Evolutionary conservation across 2,888 invertebrate genomes (phyloP).

Genomic region (Acronicta leporina): DNA sequence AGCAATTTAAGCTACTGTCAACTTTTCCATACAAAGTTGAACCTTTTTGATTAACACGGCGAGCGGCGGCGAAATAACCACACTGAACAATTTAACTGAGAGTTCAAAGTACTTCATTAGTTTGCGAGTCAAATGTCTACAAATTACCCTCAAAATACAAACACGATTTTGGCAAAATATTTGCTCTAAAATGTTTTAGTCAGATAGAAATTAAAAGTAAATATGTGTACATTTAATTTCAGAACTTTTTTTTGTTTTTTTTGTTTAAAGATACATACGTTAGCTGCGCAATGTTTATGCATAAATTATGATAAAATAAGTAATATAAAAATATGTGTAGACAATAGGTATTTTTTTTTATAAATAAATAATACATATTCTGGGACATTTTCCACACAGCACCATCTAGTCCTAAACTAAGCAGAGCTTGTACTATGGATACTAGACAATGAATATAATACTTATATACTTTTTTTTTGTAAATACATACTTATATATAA

Average conservation of each 20-base stretch:
- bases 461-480: no score
- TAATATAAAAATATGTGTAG: no score
- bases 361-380: no score
- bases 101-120: constrained; percentile 33
- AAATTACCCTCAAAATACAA: constrained; percentile 7
- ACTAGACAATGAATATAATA: no score
- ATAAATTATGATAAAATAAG: no score
- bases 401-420: no score
- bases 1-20: constrained; percentile 25
- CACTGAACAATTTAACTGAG: constrained; percentile 29
- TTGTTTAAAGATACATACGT: background rate
- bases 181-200: constrained; percentile 9
- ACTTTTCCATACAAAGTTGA: constrained; percentile 20
- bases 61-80: constrained; percentile 32
- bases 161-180: constrained; percentile 26
- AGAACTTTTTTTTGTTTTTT: background rate
- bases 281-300: no score
- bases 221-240: background rate
- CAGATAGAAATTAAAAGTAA: background rate
- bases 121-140: constrained; percentile 26
- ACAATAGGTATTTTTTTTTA: no score
- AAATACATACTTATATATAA: no score
- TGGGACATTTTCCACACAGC: no score
- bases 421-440: no score
- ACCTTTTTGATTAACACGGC: constrained; percentile 42